phyloP scores from a whole-genome alignment of 2,113 vertebrate species.

The Chroicocephalus ridibundus region DNA sequence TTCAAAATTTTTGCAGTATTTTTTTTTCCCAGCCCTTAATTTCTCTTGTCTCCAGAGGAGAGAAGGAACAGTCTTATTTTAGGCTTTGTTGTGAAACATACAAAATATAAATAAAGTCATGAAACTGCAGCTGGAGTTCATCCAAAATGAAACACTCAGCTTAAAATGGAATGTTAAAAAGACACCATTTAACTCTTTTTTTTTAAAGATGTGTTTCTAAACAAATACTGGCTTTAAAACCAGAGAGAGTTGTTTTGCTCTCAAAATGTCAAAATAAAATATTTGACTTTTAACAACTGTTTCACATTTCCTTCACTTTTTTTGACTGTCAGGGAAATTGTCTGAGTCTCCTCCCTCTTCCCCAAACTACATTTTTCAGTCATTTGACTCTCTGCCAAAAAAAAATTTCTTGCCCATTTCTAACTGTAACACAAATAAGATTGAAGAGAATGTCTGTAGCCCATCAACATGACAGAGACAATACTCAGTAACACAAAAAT shows the following conservation, averaged over 20 bases:
- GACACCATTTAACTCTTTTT: neutral
- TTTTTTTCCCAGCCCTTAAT: neutral
- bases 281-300: neutral
- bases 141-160: neutral
- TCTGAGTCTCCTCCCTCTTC: neutral
- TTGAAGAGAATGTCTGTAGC: neutral
- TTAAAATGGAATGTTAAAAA: constrained; percentile 2
- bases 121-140: neutral
- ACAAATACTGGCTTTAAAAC: neutral
- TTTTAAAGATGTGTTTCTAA: neutral
- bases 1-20: neutral
- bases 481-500: neutral
- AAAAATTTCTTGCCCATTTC: neutral
- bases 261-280: neutral
- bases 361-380: neutral
- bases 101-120: neutral
- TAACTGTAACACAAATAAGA: neutral
- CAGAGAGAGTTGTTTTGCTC: neutral
- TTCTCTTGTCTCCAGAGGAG: neutral
- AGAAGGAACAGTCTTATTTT: neutral
- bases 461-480: neutral
- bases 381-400: neutral
- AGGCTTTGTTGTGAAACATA: neutral
- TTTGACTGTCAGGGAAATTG: neutral
- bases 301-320: neutral